Evolutionary conservation across 2,888 invertebrate species (phyloP).

Genomic region (Alsophila aescularia): DNA sequence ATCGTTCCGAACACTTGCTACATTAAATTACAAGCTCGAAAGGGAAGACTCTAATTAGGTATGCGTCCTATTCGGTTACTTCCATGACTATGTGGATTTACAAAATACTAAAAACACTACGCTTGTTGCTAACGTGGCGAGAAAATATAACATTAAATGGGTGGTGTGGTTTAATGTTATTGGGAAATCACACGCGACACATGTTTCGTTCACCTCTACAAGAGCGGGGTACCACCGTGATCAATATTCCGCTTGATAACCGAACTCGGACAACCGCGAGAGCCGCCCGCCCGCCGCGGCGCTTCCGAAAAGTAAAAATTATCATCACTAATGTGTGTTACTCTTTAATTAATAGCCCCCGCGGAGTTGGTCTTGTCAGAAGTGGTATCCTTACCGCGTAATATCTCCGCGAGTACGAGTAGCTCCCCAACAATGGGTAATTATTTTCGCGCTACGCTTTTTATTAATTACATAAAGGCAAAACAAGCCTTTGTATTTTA

Average conservation of each 20-base stretch:
- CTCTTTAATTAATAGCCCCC: constrained; percentile 42
- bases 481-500: constrained; percentile 74
- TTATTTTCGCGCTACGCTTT: constrained; percentile 70
- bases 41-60: constrained; percentile 63
- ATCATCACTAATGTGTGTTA: constrained; percentile 9
- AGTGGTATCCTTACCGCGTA: constrained; percentile 23
- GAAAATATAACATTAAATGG: constrained; percentile 17
- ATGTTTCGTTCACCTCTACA: constrained; percentile 3
- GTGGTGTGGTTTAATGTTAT: constrained; percentile 16
- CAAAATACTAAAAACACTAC: constrained; percentile 22
- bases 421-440: constrained; percentile 65
- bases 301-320: constrained; percentile 27
- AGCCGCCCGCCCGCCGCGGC: neutral
- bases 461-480: constrained; percentile 70
- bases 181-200: constrained; percentile 13
- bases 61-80: constrained; percentile 41
- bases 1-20: constrained; percentile 78
- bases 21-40: constrained; percentile 71
- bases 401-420: constrained; percentile 26
- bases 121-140: constrained; percentile 6
- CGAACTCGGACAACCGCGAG: neutral
- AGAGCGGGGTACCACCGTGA: neutral
- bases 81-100: constrained; percentile 18
- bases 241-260: constrained; percentile 14
- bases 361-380: constrained; percentile 14